Evolutionary conservation across 2,113 vertebrate genomes (phyloP).

Genomic region (Nettapus auritus): DNA sequence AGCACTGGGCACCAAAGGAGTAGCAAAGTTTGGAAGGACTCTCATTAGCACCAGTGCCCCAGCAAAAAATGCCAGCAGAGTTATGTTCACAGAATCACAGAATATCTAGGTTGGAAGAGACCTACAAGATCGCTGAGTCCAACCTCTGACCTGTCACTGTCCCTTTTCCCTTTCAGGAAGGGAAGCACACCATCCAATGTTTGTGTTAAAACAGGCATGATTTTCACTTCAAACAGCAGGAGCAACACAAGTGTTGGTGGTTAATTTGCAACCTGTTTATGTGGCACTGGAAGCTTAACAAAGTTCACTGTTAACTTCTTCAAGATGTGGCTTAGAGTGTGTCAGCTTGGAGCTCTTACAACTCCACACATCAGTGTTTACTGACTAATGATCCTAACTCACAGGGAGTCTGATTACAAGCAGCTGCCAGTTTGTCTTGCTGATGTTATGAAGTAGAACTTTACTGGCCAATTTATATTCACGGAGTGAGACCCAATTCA

Average conservation of each 20-base stretch:
- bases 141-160: too few species aligned
- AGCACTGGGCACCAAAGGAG: too few species aligned
- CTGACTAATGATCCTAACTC: background rate
- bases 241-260: background rate
- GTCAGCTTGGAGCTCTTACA: background rate
- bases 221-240: background rate
- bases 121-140: too few species aligned
- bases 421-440: background rate
- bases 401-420: background rate
- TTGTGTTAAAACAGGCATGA: background rate
- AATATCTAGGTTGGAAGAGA: too few species aligned
- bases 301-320: too few species aligned
- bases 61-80: too few species aligned
- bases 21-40: too few species aligned
- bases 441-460: background rate
- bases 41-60: too few species aligned
- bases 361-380: too few species aligned
- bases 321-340: background rate
- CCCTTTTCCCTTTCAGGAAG: background rate
- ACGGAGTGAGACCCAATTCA: background rate
- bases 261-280: background rate
- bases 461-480: background rate
- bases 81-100: too few species aligned
- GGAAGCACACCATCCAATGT: background rate
- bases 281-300: background rate